phyloP scores from a whole-genome alignment of 2,113 vertebrate species.

The Grammomys dolichurus region DNA sequence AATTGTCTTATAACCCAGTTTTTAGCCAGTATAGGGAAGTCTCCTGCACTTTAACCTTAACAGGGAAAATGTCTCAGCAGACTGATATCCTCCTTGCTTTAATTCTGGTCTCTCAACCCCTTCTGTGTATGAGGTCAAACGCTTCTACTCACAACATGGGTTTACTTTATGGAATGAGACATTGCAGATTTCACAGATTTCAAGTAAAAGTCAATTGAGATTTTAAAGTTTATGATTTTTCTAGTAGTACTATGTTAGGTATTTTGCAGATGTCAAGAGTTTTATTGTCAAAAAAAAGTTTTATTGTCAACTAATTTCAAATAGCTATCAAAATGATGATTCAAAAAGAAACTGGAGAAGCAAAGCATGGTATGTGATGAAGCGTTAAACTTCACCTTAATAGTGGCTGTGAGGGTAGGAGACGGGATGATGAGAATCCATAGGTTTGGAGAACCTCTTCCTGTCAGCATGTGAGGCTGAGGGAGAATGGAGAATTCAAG shows the following conservation, averaged over 20 bases:
- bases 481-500: neutral
- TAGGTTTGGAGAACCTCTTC: neutral
- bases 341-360: neutral
- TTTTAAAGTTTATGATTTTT: neutral
- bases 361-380: neutral
- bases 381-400: slow-evolving; percentile 38
- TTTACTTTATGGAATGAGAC: neutral
- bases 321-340: slow-evolving; percentile 23
- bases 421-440: neutral
- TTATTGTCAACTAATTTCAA: neutral
- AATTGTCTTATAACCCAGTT: neutral
- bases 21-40: neutral
- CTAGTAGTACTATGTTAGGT: neutral
- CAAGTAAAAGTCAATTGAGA: neutral
- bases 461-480: neutral
- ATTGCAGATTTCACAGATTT: neutral
- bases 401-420: neutral
- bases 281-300: slow-evolving; percentile 20
- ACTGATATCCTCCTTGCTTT: neutral
- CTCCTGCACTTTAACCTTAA: neutral
- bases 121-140: neutral
- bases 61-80: neutral
- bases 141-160: neutral
- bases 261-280: neutral
- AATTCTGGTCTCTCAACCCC: neutral